A percentile compares a stretch with the other conserved stretches of the same genome.
phyloP scores from a whole-genome alignment of 2,888 invertebrate species.

The Drosophila pseudotalamancana region DNA sequence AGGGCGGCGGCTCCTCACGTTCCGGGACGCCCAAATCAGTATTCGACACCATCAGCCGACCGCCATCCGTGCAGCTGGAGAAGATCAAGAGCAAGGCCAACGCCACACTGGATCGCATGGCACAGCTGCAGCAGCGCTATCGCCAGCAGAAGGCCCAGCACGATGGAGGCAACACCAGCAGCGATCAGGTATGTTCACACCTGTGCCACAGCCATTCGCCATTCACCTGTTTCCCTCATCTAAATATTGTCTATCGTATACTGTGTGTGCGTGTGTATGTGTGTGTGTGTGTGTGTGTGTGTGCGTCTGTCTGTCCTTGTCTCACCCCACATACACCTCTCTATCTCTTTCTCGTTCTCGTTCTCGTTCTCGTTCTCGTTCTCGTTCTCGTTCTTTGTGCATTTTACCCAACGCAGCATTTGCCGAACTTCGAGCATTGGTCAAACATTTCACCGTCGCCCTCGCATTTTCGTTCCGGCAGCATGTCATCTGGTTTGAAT shows the following conservation, averaged over 20 bases:
- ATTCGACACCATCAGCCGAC: slow-evolving; percentile 83
- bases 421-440: slow-evolving; percentile 83
- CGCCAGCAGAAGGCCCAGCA: slow-evolving; percentile 86
- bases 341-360: background rate
- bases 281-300: slow-evolving; percentile 6
- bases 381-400: slow-evolving; percentile 50
- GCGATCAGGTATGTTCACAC: slow-evolving; percentile 74
- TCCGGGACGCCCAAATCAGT: slow-evolving; percentile 83
- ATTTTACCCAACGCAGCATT: slow-evolving; percentile 52
- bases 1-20: slow-evolving; percentile 80
- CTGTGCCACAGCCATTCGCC: background rate
- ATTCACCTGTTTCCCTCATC: slow-evolving; percentile 34
- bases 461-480: slow-evolving; percentile 84
- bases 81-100: slow-evolving; percentile 84
- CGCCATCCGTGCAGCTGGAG: slow-evolving; percentile 84
- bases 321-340: slow-evolving; percentile 41
- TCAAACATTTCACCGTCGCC: slow-evolving; percentile 84
- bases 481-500: slow-evolving; percentile 84
- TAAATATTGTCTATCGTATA: slow-evolving; percentile 38
- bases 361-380: slow-evolving; percentile 34
- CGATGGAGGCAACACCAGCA: slow-evolving; percentile 71
- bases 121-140: slow-evolving; percentile 86
- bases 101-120: slow-evolving; percentile 84
- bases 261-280: slow-evolving; percentile 21
- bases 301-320: slow-evolving; percentile 37